Evolutionary conservation across 2,888 invertebrate genomes (phyloP).

Genomic region (Agrotis segetum): DNA sequence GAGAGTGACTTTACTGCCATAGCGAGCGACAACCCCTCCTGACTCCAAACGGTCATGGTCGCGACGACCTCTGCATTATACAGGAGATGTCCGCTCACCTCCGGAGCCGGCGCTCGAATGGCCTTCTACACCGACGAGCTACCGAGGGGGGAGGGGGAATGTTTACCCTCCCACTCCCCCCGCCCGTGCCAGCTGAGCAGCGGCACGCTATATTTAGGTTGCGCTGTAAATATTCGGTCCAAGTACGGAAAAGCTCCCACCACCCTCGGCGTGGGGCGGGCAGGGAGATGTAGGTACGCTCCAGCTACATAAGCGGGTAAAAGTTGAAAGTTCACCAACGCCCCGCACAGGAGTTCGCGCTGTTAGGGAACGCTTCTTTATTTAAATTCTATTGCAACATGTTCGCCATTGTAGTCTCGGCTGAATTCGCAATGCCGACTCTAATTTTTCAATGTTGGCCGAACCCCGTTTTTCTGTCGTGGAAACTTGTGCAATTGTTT

Average conservation of each 20-base stretch:
- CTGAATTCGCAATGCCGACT: conserved; percentile 83
- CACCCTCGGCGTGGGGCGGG: conserved; percentile 65
- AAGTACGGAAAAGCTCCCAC: conserved; percentile 85
- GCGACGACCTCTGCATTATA: conserved; percentile 75
- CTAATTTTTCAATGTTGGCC: conserved; percentile 84
- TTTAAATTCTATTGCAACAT: conserved; percentile 91
- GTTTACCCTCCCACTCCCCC: conserved; percentile 85
- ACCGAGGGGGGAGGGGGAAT: conserved; percentile 75
- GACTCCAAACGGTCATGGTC: conserved; percentile 85
- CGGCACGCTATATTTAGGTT: conserved; percentile 91
- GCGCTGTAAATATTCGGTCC: conserved; percentile 90
- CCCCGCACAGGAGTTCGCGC: conserved; percentile 85
- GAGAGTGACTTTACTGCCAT: conserved; percentile 79
- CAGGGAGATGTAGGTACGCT: conserved; percentile 68
- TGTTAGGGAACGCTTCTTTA: conserved; percentile 88
- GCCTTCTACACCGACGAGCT: conserved; percentile 76
- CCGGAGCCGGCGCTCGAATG: conserved; percentile 83
- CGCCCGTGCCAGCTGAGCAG: conserved; percentile 89
- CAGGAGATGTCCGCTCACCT: conserved; percentile 83
- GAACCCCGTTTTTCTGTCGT: conserved; percentile 70
- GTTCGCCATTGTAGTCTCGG: conserved; percentile 86
- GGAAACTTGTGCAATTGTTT: conserved; percentile 78
- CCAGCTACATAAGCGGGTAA: conserved; percentile 85
- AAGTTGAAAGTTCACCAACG: conserved; percentile 90
- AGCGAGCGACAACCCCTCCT: conserved; percentile 80